Evolutionary conservation across 2,113 vertebrate genomes (phyloP).

Genomic region (Dissostichus mawsoni): DNA sequence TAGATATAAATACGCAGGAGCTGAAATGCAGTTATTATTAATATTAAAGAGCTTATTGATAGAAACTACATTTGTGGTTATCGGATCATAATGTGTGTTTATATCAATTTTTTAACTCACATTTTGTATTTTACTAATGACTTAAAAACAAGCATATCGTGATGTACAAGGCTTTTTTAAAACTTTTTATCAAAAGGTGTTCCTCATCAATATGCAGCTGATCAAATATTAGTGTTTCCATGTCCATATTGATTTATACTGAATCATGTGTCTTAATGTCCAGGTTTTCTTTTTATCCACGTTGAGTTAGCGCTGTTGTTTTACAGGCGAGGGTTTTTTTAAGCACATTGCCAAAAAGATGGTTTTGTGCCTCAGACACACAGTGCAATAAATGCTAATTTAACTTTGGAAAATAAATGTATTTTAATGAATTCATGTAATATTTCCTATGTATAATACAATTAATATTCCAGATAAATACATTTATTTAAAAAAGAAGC

Average conservation of each 20-base stretch:
- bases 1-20: background rate
- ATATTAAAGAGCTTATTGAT: slow-evolving; percentile 3
- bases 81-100: slow-evolving; percentile 13
- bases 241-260: slow-evolving; percentile 1
- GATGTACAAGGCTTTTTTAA: slow-evolving; percentile 15
- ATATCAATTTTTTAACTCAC: slow-evolving; percentile 13
- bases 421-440: slow-evolving; percentile 63
- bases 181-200: slow-evolving; percentile 8
- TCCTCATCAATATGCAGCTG: slow-evolving; percentile 7
- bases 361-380: slow-evolving; percentile 34
- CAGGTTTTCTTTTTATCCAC: slow-evolving; percentile 8
- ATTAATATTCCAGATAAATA: slow-evolving; percentile 54
- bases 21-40: slow-evolving; percentile 7
- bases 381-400: slow-evolving; percentile 41
- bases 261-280: slow-evolving; percentile 8
- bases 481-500: slow-evolving; percentile 42
- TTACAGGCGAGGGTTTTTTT: slow-evolving; percentile 2
- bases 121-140: slow-evolving; percentile 58
- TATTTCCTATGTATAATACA: slow-evolving; percentile 47
- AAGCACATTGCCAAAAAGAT: slow-evolving; percentile 20
- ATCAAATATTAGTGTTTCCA: slow-evolving; percentile 25
- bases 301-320: background rate
- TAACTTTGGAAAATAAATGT: slow-evolving; percentile 56
- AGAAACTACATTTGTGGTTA: background rate
- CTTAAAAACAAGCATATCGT: slow-evolving; percentile 12